Evolutionary conservation across 1,140 invertebrate species (phyloP).

Genomic region (Plutomurus gul): DNA sequence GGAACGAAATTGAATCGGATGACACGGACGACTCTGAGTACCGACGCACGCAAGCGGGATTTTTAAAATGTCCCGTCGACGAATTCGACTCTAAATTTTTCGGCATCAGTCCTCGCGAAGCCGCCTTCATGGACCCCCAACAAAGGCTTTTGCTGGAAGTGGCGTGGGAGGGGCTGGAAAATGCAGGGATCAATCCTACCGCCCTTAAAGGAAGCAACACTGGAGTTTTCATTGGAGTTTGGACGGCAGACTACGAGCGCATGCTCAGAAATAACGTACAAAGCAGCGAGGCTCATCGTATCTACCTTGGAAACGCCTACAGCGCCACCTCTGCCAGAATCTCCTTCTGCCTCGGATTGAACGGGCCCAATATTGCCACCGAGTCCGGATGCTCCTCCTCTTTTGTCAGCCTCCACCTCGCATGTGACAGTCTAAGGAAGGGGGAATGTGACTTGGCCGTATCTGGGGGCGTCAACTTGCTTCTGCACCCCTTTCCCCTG

Average conservation of each 20-base stretch:
- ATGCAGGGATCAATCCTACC: conserved; percentile 51
- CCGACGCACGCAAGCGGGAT: conserved; percentile 8
- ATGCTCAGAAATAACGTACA: background rate
- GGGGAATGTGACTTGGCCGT: background rate
- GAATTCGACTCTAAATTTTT: conserved; percentile 63
- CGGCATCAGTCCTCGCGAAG: conserved; percentile 63
- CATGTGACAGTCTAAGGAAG: background rate
- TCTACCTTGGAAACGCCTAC: conserved; percentile 42
- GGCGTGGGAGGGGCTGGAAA: conserved; percentile 66
- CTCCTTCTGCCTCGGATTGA: background rate
- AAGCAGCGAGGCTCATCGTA: background rate
- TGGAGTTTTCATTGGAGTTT: conserved; percentile 23
- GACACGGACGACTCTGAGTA: background rate
- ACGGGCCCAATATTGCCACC: conserved; percentile 39
- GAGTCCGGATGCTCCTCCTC: conserved; percentile 36
- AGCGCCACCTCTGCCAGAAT: background rate
- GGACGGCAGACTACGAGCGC: background rate
- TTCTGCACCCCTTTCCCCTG: background rate
- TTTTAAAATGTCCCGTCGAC: conserved; percentile 30
- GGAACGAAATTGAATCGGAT: background rate
- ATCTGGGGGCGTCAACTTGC: background rate
- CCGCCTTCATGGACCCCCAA: conserved; percentile 68
- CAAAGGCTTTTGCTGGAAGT: conserved; percentile 65
- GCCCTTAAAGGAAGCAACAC: background rate
- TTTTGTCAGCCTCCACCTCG: conserved; percentile 1